A percentile compares a stretch with the other conserved stretches of the same genome.
Evolutionary conservation across 1,140 invertebrate species (phyloP).

Genomic region (Brachystomella parvula): DNA sequence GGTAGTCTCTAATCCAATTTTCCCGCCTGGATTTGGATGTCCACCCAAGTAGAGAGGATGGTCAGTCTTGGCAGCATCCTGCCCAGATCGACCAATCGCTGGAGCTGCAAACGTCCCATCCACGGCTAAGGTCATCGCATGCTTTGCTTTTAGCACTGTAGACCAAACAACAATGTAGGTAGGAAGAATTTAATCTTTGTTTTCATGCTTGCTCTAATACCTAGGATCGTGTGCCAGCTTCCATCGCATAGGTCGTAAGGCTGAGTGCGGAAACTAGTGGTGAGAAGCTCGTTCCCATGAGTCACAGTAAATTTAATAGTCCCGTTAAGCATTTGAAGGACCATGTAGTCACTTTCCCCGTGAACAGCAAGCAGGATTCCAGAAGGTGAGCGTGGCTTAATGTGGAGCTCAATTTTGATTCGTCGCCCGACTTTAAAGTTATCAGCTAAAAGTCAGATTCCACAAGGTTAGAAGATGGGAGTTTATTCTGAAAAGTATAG

Average conservation of each 20-base stretch:
- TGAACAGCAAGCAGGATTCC: constrained; percentile 65
- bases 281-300: constrained; percentile 70
- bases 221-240: constrained; percentile 81
- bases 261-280: constrained; percentile 56
- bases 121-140: constrained; percentile 69
- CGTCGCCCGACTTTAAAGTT: constrained; percentile 67
- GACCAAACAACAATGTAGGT: no score
- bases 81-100: constrained; percentile 56
- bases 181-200: no score
- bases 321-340: constrained; percentile 82
- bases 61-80: constrained; percentile 64
- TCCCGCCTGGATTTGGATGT: constrained; percentile 51
- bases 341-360: constrained; percentile 67
- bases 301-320: constrained; percentile 69
- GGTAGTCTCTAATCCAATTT: constrained; percentile 51
- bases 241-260: constrained; percentile 79
- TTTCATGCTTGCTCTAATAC: no score
- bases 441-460: no score
- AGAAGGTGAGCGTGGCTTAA: constrained; percentile 73
- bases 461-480: no score
- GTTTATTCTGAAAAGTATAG: no score
- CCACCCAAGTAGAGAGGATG: constrained; percentile 84
- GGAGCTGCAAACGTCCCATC: constrained; percentile 61
- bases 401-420: constrained; percentile 73
- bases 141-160: constrained; percentile 72